Evolutionary conservation across 2,113 vertebrate species (phyloP).

Genomic region (Eubucco bourcierii): DNA sequence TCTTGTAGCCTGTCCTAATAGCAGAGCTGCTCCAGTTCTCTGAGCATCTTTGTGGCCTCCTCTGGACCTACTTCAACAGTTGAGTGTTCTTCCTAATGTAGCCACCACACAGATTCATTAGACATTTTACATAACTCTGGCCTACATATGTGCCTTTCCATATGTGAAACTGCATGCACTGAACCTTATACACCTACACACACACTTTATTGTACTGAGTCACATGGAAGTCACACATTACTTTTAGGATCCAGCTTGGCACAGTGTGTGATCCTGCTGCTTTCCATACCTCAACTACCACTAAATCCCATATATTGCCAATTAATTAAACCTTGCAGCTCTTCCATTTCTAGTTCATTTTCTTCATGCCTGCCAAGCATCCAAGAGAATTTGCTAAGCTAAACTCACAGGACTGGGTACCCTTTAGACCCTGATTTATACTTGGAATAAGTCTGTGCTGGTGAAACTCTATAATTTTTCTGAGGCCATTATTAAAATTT

Average conservation of each 20-base stretch:
- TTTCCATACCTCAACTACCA: background rate
- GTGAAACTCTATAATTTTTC: background rate
- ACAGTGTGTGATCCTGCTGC: background rate
- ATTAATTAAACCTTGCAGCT: background rate
- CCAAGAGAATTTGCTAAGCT: background rate
- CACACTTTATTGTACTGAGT: background rate
- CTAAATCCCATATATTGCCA: background rate
- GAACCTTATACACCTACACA: background rate
- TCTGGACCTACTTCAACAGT: no score
- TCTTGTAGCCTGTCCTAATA: no score
- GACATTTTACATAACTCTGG: background rate
- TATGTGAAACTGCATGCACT: background rate
- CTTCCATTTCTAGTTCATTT: background rate
- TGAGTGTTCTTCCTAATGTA: background rate
- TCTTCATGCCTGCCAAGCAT: background rate
- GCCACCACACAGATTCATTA: background rate
- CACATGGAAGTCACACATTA: background rate
- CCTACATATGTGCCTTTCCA: background rate
- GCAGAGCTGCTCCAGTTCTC: no score
- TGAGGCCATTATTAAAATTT: conserved; percentile 45
- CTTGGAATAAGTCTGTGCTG: background rate
- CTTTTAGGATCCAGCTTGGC: background rate
- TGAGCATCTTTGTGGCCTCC: no score
- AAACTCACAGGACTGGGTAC: background rate
- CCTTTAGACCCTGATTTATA: background rate